Evolutionary conservation across 2,797 vertebrate species (phyloP).

Genomic region (Sebastolobus alascanus): DNA sequence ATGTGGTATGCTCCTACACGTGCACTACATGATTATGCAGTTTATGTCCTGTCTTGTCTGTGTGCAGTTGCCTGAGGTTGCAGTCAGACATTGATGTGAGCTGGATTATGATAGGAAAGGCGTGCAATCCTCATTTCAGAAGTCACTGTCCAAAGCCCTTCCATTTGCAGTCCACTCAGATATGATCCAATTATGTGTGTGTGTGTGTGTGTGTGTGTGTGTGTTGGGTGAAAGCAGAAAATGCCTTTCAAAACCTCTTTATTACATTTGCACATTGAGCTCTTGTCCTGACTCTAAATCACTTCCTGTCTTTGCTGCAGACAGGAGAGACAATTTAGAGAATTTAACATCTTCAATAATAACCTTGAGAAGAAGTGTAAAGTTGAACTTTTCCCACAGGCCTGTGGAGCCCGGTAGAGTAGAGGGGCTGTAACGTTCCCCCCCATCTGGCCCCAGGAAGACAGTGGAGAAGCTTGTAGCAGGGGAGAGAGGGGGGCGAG

Average conservation of each 20-base stretch:
- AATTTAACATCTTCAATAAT: constrained; percentile 27
- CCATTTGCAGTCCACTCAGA: constrained; percentile 45
- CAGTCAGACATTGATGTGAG: constrained; percentile 42
- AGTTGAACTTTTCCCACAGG: constrained; percentile 58
- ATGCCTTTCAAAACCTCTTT: constrained; percentile 45
- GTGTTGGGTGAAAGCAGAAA: constrained; percentile 37
- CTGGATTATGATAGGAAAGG: constrained; percentile 49
- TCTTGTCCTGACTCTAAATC: constrained; percentile 45
- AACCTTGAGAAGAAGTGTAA: constrained; percentile 36
- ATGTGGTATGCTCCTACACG: background rate
- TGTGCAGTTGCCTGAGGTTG: constrained; percentile 26
- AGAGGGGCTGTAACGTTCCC: constrained; percentile 35
- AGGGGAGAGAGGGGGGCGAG: constrained; percentile 40
- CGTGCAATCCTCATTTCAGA: constrained; percentile 46
- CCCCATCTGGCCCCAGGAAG: constrained; percentile 60
- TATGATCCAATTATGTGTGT: constrained; percentile 59
- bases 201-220: constrained; percentile 35
- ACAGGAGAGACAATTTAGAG: constrained; percentile 28
- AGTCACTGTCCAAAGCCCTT: constrained; percentile 56
- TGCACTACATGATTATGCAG: constrained; percentile 7
- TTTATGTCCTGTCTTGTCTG: constrained; percentile 23
- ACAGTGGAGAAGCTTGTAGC: constrained; percentile 64
- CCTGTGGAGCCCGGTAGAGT: constrained; percentile 31
- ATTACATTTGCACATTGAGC: constrained; percentile 46
- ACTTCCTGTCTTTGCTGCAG: constrained; percentile 40